Evolutionary conservation across 1,140 invertebrate genomes (phyloP).

Genomic region (Eubasilissa regina): DNA sequence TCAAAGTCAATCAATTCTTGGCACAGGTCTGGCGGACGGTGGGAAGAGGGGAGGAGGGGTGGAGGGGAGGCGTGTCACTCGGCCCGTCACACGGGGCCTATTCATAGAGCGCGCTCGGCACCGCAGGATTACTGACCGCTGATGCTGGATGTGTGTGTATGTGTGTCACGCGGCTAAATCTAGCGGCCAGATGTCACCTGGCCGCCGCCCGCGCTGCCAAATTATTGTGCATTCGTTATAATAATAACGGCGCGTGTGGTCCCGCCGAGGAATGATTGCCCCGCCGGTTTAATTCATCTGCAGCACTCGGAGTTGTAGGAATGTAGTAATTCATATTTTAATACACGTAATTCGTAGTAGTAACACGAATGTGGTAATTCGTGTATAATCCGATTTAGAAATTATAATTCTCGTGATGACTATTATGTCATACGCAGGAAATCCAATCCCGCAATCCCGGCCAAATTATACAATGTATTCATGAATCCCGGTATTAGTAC

Average conservation of each 20-base stretch:
- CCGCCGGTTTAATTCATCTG: no score
- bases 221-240: conserved; percentile 28
- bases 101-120: background rate
- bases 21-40: background rate
- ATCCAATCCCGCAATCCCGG: no score
- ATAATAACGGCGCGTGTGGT: background rate
- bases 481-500: no score
- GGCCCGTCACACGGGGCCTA: background rate
- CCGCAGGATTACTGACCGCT: conserved; percentile 28
- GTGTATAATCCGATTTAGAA: no score
- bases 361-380: no score
- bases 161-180: conserved; percentile 23
- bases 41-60: no score
- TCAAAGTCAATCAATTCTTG: background rate
- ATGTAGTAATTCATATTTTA: no score
- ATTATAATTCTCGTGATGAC: no score
- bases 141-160: background rate
- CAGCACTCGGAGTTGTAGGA: no score
- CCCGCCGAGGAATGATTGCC: background rate
- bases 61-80: background rate
- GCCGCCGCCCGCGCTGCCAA: background rate
- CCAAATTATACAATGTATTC: no score
- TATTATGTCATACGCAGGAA: no score
- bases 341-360: no score
- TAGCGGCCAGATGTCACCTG: conserved; percentile 28